Evolutionary conservation across 2,113 vertebrate genomes (phyloP).

Genomic region (Scomber scombrus): DNA sequence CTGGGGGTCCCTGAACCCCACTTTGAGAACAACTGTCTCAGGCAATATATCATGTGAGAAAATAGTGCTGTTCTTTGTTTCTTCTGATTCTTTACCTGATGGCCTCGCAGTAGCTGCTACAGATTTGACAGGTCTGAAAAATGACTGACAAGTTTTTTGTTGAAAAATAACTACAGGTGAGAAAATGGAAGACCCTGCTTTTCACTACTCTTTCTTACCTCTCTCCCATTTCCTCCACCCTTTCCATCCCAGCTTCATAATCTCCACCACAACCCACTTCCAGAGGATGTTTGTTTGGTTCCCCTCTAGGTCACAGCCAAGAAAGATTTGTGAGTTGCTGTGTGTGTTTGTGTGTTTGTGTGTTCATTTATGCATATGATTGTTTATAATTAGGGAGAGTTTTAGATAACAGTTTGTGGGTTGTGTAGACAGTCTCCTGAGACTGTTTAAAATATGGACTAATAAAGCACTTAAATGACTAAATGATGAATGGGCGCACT

Average conservation of each 20-base stretch:
- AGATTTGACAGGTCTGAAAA: slow-evolving; percentile 14
- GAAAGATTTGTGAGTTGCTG: slow-evolving; percentile 25
- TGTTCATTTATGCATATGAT: slow-evolving; percentile 20
- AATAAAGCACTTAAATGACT: slow-evolving; percentile 65
- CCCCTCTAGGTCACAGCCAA: slow-evolving; percentile 41
- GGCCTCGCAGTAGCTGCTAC: background rate
- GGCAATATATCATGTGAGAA: slow-evolving; percentile 15
- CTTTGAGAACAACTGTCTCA: too few relatives aligned
- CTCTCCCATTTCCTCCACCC: background rate
- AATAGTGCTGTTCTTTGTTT: slow-evolving; percentile 1
- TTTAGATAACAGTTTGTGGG: slow-evolving; percentile 57
- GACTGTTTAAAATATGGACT: slow-evolving; percentile 65
- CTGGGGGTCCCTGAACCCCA: too few relatives aligned
- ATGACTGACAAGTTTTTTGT: slow-evolving; percentile 20
- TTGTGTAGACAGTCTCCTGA: slow-evolving; percentile 51
- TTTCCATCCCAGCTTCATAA: slow-evolving; percentile 25
- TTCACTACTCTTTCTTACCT: background rate
- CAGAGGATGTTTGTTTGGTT: slow-evolving; percentile 35
- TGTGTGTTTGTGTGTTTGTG: slow-evolving; percentile 25
- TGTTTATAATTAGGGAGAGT: slow-evolving; percentile 52
- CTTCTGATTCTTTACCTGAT: slow-evolving; percentile 13
- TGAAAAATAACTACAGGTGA: slow-evolving; percentile 31
- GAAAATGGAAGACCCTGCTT: background rate
- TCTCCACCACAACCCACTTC: slow-evolving; percentile 11
- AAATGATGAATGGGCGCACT: slow-evolving; percentile 56